Evolutionary conservation across 2,113 vertebrate genomes (phyloP).

Genomic region (Psophia crepitans): DNA sequence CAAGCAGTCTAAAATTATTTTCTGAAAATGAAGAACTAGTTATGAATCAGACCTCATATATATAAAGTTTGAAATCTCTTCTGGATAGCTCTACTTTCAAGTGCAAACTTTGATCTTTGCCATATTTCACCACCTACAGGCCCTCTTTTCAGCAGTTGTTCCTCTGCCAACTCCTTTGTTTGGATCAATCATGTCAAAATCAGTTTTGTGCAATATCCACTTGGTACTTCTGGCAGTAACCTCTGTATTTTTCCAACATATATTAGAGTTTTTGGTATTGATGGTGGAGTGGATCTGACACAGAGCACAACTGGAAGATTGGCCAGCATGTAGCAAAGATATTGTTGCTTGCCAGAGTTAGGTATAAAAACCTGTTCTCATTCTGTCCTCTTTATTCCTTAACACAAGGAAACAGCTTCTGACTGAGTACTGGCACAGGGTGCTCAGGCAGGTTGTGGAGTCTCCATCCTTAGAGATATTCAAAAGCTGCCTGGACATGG

Average conservation of each 20-base stretch:
- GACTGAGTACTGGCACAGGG: accelerated
- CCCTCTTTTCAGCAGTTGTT: not conserved
- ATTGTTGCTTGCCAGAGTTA: not conserved
- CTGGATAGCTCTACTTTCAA: not conserved
- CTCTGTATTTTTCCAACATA: not conserved
- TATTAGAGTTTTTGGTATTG: not conserved
- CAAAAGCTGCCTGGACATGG: not conserved
- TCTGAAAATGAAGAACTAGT: not conserved
- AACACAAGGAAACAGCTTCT: not conserved
- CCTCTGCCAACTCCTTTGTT: not conserved
- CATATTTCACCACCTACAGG: not conserved
- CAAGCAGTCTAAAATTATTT: not conserved
- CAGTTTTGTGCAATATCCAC: not conserved
- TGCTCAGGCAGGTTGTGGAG: not conserved
- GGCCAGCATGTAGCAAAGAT: not conserved
- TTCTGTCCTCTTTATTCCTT: not conserved
- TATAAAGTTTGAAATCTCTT: not conserved
- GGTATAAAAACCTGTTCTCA: not conserved
- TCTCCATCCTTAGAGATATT: not conserved
- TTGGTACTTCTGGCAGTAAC: not conserved
- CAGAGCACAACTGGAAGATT: not conserved
- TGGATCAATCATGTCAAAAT: not conserved
- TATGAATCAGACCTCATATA: not conserved
- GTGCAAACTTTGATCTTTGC: not conserved
- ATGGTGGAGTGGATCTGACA: not conserved